phyloP scores from a whole-genome alignment of 1,140 invertebrate species.

The Pentalonia nigronervosa region DNA sequence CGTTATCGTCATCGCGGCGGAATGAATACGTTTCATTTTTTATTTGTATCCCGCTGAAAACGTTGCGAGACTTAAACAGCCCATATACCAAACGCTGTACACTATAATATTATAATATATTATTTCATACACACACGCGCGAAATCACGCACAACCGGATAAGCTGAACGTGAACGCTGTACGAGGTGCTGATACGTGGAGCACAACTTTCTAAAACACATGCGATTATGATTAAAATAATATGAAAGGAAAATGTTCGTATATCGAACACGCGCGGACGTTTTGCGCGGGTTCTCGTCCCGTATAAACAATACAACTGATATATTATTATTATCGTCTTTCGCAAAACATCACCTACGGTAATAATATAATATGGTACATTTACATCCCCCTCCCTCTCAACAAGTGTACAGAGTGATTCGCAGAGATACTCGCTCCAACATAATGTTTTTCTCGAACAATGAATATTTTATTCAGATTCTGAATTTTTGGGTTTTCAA shows the following conservation, averaged over 20 bases:
- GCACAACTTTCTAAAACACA: background rate
- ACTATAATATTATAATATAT: background rate
- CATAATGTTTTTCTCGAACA: no score
- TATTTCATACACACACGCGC: background rate
- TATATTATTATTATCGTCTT: background rate
- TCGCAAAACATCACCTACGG: background rate
- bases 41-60: slow-evolving; percentile 23
- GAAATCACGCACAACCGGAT: background rate
- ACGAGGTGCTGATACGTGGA: background rate
- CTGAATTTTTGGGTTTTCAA: no score
- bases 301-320: background rate
- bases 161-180: background rate
- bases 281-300: background rate
- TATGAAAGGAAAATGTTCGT: background rate
- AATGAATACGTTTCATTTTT: slow-evolving; percentile 3
- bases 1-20: background rate
- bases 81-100: background rate
- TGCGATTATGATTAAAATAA: background rate
- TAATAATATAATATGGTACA: background rate
- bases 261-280: background rate
- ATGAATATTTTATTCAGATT: no score
- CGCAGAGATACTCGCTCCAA: no score
- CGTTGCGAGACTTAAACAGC: background rate
- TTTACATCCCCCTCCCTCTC: background rate
- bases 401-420: background rate